Evolutionary conservation across 1,140 invertebrate genomes (phyloP).

Genomic region (Mesaphorura yosii): DNA sequence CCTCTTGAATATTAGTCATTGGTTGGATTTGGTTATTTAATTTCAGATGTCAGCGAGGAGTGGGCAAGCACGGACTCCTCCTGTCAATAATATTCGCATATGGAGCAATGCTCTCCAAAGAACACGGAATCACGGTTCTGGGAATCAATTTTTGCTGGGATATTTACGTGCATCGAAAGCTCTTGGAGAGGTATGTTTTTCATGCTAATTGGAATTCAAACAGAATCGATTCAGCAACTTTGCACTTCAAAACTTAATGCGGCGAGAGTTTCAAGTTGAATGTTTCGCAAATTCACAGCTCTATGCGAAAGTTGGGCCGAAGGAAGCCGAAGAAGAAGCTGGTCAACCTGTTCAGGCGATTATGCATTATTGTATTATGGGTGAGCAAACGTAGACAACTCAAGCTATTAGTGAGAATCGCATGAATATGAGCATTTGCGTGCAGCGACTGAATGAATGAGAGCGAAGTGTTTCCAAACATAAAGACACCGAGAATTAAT

Average conservation of each 20-base stretch:
- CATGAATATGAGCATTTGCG: too few relatives aligned
- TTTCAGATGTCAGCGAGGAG: conserved; percentile 24
- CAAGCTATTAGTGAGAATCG: too few relatives aligned
- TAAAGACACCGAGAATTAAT: too few relatives aligned
- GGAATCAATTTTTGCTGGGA: conserved; percentile 36
- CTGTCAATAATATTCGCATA: conserved; percentile 23
- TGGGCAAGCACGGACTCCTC: conserved; percentile 5
- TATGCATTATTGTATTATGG: conserved; percentile 26
- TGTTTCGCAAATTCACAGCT: too few relatives aligned
- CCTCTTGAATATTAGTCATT: too few relatives aligned
- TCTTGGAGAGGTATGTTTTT: conserved; percentile 16
- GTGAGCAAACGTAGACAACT: too few relatives aligned
- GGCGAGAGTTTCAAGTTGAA: too few relatives aligned
- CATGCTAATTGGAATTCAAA: conserved; percentile 2
- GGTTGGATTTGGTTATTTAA: too few relatives aligned
- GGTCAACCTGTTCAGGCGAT: conserved; percentile 21
- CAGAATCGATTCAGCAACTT: too few relatives aligned
- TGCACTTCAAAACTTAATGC: too few relatives aligned
- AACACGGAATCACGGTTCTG: conserved; percentile 48
- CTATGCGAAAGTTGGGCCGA: conserved; percentile 16
- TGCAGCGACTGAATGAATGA: too few relatives aligned
- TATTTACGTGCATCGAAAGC: conserved; percentile 28
- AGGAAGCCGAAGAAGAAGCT: conserved; percentile 13
- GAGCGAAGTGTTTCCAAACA: too few relatives aligned
- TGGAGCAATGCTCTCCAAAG: conserved; percentile 46